phyloP scores from a whole-genome alignment of 2,888 invertebrate genomes.

The Epinotia brunnichana region DNA sequence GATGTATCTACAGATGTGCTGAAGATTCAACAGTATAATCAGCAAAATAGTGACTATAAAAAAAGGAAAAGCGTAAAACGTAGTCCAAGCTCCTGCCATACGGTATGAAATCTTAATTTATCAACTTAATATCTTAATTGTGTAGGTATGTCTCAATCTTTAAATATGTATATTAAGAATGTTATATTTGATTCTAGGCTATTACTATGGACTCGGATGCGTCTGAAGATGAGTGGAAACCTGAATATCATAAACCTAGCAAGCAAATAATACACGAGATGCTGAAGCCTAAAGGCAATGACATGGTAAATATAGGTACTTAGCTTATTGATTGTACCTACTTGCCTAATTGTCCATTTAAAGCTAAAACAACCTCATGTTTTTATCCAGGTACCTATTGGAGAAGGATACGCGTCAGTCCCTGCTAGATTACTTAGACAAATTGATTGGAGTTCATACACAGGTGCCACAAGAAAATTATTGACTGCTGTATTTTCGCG shows the following conservation, averaged over 20 bases:
- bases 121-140: no score
- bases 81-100: background rate
- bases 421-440: conserved; percentile 7
- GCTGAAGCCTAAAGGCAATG: conserved; percentile 3
- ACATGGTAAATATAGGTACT: conserved; percentile 3
- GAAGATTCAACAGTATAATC: background rate
- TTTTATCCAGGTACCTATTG: conserved; percentile 14
- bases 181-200: conserved; percentile 3
- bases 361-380: background rate
- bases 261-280: background rate
- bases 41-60: background rate
- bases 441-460: conserved; percentile 25
- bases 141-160: no score
- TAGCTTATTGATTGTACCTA: background rate
- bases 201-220: conserved; percentile 1
- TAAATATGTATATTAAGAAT: no score
- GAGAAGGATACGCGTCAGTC: conserved; percentile 14
- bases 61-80: background rate
- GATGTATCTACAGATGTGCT: conserved; percentile 10
- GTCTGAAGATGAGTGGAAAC: conserved; percentile 14
- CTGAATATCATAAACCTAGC: background rate
- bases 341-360: background rate
- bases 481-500: conserved; percentile 20
- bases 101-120: conserved; percentile 1
- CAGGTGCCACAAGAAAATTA: conserved; percentile 16